Percentiles rank a stretch among this genome's conserved stretches.
Conservation (phyloP, 2,888 invertebrate species). For the Andrena chrysosceles region DNA sequence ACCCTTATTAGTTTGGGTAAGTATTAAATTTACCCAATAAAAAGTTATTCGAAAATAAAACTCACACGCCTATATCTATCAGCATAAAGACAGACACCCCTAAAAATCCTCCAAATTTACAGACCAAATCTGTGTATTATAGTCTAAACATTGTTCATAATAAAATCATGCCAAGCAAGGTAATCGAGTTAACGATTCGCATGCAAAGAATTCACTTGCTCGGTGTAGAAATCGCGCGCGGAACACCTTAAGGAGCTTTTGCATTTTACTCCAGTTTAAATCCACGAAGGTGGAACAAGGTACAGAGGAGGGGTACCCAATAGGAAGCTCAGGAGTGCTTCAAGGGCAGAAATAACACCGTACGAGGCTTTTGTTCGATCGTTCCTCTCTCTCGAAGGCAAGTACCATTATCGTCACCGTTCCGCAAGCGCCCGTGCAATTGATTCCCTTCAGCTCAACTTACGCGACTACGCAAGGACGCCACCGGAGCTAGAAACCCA, state of each 20-base stretch:
- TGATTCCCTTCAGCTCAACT: constrained; percentile 6
- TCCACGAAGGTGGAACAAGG: background rate
- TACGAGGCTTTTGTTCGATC: constrained; percentile 23
- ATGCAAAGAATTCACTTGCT: constrained; percentile 28
- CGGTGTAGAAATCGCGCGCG: constrained; percentile 1
- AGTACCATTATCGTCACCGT: constrained; percentile 18
- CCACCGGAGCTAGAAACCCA: background rate
- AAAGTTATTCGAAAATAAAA: too few relatives aligned
- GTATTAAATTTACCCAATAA: too few relatives aligned
- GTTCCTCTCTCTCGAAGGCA: background rate
- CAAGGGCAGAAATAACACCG: constrained; percentile 12
- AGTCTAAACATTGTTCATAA: too few relatives aligned
- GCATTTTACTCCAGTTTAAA: constrained; percentile 11
- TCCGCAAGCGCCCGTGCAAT: background rate
- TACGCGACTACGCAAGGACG: background rate
- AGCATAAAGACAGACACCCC: too few relatives aligned
- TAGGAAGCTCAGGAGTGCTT: constrained; percentile 3
- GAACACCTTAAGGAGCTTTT: constrained; percentile 3
- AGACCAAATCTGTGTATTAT: too few relatives aligned
- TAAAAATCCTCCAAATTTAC: too few relatives aligned
- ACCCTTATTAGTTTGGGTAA: too few relatives aligned
- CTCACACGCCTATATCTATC: too few relatives aligned
- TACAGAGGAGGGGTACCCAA: background rate
- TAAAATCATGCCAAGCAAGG: background rate
- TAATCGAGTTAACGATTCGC: constrained; percentile 2